These are phyloP conservation scores for Vesta saturnalis DNA, from an alignment of 2,888 invertebrate species.

Conservation along the genomic window DNA sequence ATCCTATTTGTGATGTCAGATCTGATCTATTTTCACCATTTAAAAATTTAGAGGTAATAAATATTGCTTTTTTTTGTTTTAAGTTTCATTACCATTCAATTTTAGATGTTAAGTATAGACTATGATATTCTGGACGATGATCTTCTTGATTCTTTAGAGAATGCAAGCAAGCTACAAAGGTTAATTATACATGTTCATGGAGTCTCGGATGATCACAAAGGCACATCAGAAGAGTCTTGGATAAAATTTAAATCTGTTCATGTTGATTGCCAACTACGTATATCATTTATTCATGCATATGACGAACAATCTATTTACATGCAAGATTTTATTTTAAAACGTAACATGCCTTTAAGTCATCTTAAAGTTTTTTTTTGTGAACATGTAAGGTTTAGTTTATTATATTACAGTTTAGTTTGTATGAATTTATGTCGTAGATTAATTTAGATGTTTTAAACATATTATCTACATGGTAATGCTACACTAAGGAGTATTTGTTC, in stretches of 20 bases:
- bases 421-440: slow-evolving; percentile 54
- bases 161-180: slow-evolving; percentile 64
- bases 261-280: slow-evolving; percentile 68
- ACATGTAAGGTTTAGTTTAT: slow-evolving; percentile 58
- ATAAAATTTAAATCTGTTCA: slow-evolving; percentile 65
- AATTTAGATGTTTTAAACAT: slow-evolving; percentile 67
- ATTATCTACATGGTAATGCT: slow-evolving; percentile 65
- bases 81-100: slow-evolving; percentile 24
- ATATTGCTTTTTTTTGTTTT: slow-evolving; percentile 45
- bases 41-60: slow-evolving; percentile 65
- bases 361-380: slow-evolving; percentile 80
- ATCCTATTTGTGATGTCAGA: slow-evolving; percentile 68
- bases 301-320: slow-evolving; percentile 69
- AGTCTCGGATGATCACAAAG: slow-evolving; percentile 70
- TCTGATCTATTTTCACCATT: slow-evolving; percentile 69
- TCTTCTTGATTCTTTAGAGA: slow-evolving; percentile 58
- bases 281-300: slow-evolving; percentile 75
- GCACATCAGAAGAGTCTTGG: slow-evolving; percentile 74
- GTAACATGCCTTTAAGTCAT: slow-evolving; percentile 77
- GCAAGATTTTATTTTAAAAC: slow-evolving; percentile 70
- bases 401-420: neutral
- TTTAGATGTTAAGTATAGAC: slow-evolving; percentile 66
- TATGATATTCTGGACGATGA: slow-evolving; percentile 66
- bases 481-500: slow-evolving; percentile 69
- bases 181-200: slow-evolving; percentile 77